Percentiles rank a stretch among this genome's conserved stretches.
Conservation (phyloP, 2,888 invertebrate genomes). For the Chrysotoxum bicinctum region DNA sequence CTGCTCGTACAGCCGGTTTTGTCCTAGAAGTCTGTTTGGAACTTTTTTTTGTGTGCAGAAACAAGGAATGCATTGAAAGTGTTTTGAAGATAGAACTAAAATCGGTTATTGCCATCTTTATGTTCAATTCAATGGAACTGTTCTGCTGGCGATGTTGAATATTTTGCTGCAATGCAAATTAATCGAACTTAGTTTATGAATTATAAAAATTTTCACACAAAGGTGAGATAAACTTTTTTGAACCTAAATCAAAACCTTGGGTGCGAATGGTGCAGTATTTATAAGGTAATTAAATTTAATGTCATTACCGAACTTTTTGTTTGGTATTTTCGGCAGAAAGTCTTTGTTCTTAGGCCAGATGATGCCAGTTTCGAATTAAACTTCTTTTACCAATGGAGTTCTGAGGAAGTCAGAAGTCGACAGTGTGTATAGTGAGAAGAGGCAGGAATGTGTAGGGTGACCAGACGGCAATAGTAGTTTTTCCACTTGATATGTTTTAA, state of each 20-base stretch:
- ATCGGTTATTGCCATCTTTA: conserved; percentile 52
- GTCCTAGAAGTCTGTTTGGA: background rate
- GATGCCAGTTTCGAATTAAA: too few species aligned
- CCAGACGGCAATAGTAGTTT: too few species aligned
- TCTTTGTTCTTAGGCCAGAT: too few species aligned
- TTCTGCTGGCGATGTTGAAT: conserved; percentile 18
- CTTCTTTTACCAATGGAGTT: too few species aligned
- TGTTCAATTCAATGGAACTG: conserved; percentile 19
- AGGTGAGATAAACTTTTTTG: background rate
- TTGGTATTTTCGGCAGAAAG: background rate
- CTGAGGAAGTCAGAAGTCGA: too few species aligned
- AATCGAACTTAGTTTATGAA: conserved; percentile 13
- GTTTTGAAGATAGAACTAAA: conserved; percentile 11
- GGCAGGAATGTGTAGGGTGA: too few species aligned
- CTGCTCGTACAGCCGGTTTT: too few species aligned
- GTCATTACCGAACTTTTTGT: background rate
- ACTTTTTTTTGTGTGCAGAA: background rate
- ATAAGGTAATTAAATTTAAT: background rate
- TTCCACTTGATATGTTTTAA: too few species aligned
- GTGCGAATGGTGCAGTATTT: background rate
- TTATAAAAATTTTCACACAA: background rate
- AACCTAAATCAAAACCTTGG: too few species aligned
- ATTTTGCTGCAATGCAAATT: background rate
- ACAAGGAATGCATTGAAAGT: conserved; percentile 4
- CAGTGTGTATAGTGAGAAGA: too few species aligned